Evolutionary conservation across 2,113 vertebrate genomes (phyloP), one percentile per base, ranked within the genome.

Genomic region (Elachura formosa): DNA sequence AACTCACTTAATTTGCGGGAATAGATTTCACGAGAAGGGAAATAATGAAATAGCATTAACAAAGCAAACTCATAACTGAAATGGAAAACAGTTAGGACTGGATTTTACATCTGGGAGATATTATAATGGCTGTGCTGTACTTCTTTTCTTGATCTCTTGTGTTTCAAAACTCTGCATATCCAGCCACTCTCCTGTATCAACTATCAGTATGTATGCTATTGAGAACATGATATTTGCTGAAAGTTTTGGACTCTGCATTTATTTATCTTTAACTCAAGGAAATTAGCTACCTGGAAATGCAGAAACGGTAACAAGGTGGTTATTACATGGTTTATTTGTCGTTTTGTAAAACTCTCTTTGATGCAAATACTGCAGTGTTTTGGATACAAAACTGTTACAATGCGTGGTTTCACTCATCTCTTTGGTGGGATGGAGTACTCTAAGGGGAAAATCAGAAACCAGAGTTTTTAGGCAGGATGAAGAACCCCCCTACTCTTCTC

Each of bases 131-230:
- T 81, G 7, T 55, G 11, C 64, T 74, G 33, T 59, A 69, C 28
- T 73, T 94, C 28, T 54, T 33, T 76, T 71, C 31, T 64, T 59
- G 34, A 49, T 74, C 48, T 87, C 46, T 38, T 41, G 41, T 52
- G 63, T 85, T 38, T 76, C 54, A 58, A 58, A 91, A 49, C 23
- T 55, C 10, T 85, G 63, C 48, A 12, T 36, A 64, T 61, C 34
- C 19, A 2, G 36, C 55, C 52, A 45, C 31, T 54, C 11, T 67
- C 14, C 38, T 49, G 67, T 77, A 69, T 38, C 21, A 49, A 36
- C 14, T 64, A 16, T 25, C 16, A 72, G 41, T 62, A 58, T 1
- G 2, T 13, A 61, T 0, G 4, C 38, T 64, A 20, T 22, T 0
- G 4, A 90, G 25, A 28, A 13, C 18, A 41, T 2, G 6, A 6